These are phyloP conservation scores for Aphelocoma californica DNA, from an alignment of 2,797 vertebrate species.

Conservation along the genomic window DNA sequence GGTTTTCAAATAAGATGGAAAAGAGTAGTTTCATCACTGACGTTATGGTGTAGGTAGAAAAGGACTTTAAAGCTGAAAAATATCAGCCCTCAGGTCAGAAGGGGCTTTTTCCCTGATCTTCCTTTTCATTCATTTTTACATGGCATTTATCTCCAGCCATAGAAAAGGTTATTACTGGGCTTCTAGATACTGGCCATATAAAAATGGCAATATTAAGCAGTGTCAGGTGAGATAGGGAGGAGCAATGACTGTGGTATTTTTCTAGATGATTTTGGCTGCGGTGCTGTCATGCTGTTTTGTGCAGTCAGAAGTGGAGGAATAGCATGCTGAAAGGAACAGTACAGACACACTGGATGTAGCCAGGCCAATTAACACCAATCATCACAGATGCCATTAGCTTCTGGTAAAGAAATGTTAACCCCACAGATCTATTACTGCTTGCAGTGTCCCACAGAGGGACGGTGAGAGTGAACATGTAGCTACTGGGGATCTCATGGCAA, in stretches of 20 bases:
- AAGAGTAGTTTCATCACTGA: constrained; percentile 52
- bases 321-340: background rate
- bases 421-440: background rate
- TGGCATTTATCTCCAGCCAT: constrained; percentile 42
- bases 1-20: constrained; percentile 54
- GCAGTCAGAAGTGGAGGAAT: background rate
- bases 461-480: background rate
- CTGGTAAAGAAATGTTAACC: constrained; percentile 1
- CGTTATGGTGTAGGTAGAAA: constrained; percentile 37
- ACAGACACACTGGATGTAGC: background rate
- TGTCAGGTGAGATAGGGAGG: constrained; percentile 23
- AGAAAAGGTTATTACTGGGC: constrained; percentile 41
- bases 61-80: constrained; percentile 62
- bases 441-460: background rate
- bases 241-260: constrained; percentile 9
- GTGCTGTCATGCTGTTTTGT: background rate
- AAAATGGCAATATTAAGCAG: constrained; percentile 24
- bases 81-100: constrained; percentile 53
- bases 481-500: constrained; percentile 31
- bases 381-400: constrained; percentile 14
- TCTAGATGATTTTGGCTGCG: background rate
- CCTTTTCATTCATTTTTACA: constrained; percentile 62
- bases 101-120: constrained; percentile 53
- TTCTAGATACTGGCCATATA: constrained; percentile 15
- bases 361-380: constrained; percentile 21